These are phyloP conservation scores for Catocala nupta DNA, from an alignment of 2,888 invertebrate species.

Conservation along the genomic window DNA sequence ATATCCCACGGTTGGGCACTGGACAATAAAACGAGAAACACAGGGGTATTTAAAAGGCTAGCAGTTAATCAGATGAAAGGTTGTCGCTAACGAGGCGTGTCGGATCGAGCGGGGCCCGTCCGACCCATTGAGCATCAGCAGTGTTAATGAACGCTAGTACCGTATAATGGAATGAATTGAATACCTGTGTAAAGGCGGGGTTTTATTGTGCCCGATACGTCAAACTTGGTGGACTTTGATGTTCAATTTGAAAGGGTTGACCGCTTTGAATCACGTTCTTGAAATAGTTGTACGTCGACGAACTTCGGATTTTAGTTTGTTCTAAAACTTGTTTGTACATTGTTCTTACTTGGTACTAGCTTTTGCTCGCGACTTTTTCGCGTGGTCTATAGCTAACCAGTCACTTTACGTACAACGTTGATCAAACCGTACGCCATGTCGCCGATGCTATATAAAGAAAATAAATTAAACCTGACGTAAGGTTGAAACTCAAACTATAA, in stretches of 20 bases:
- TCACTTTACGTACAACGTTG: too few relatives aligned
- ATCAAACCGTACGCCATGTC: too few relatives aligned
- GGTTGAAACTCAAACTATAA: too few relatives aligned
- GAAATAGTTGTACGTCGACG: background rate
- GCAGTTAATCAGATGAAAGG: constrained; percentile 59
- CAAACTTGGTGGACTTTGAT: constrained; percentile 14
- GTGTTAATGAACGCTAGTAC: constrained; percentile 51
- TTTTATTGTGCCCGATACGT: constrained; percentile 11
- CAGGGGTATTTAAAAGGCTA: constrained; percentile 48
- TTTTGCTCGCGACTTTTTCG: too few relatives aligned
- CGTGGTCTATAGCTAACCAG: too few relatives aligned
- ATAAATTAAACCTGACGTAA: too few relatives aligned
- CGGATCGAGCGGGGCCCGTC: constrained; percentile 32
- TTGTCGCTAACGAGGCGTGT: constrained; percentile 54
- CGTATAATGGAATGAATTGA: constrained; percentile 48
- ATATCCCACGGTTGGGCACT: constrained; percentile 13
- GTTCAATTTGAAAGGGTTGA: constrained; percentile 11
- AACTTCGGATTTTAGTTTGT: background rate
- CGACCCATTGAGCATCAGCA: constrained; percentile 52
- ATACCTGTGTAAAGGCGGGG: constrained; percentile 36
- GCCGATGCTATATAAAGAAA: too few relatives aligned
- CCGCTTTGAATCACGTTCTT: background rate
- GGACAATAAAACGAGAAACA: constrained; percentile 39
- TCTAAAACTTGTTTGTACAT: background rate
- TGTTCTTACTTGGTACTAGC: background rate